Evolutionary conservation across 1,140 invertebrate species (phyloP).

Genomic region (Drosophila sturtevanti): DNA sequence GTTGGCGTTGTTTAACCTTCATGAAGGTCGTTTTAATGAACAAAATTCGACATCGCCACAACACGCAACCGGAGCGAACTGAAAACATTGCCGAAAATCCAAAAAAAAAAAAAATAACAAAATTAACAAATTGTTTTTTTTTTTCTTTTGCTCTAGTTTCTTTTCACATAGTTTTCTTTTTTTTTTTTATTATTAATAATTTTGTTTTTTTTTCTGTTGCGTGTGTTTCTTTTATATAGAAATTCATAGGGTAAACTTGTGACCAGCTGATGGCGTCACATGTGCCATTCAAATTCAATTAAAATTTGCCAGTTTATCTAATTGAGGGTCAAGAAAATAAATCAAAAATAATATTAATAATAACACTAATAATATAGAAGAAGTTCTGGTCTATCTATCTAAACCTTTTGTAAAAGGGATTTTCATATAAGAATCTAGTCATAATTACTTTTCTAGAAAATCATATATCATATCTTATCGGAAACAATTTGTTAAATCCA

Average conservation of each 20-base stretch:
- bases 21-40: constrained; percentile 76
- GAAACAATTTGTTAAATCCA: constrained; percentile 8
- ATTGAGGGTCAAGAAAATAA: not conserved
- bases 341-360: too few species aligned
- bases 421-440: not conserved
- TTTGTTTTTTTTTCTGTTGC: constrained; percentile 11
- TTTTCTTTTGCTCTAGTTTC: not conserved
- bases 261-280: constrained; percentile 8
- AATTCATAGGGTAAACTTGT: constrained; percentile 37
- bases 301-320: not conserved
- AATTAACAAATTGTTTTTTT: not conserved
- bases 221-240: constrained; percentile 28
- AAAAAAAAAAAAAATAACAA: not conserved
- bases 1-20: constrained; percentile 68
- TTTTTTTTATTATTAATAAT: too few species aligned
- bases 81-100: constrained; percentile 59
- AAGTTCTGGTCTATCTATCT: constrained; percentile 13
- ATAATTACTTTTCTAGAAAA: not conserved
- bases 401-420: not conserved
- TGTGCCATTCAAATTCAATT: constrained; percentile 40
- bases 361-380: too few species aligned
- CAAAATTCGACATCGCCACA: constrained; percentile 51
- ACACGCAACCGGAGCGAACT: constrained; percentile 58
- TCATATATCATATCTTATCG: constrained; percentile 7
- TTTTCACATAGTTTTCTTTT: constrained; percentile 10